Evolutionary conservation across 2,888 invertebrate genomes (phyloP).

Genomic region (Cylloceria caligata): DNA sequence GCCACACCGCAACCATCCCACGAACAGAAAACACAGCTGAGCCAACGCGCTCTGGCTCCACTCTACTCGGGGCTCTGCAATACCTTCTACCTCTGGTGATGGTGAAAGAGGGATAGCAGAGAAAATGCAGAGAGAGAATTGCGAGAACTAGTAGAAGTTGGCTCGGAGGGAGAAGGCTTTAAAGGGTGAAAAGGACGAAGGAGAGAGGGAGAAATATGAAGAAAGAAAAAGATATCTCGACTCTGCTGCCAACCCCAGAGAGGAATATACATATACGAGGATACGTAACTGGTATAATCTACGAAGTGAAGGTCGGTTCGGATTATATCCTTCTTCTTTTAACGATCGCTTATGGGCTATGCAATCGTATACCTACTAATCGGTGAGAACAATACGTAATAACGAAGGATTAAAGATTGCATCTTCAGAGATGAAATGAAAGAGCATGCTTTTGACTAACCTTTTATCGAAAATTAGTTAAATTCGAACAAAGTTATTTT

Average conservation of each 20-base stretch:
- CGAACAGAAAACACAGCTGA: conserved; percentile 84
- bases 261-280: conserved; percentile 57
- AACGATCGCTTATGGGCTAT: not conserved
- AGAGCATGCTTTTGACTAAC: conserved; percentile 5
- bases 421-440: not conserved
- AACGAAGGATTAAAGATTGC: not conserved
- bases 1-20: conserved; percentile 75
- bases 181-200: conserved; percentile 37
- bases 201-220: conserved; percentile 10
- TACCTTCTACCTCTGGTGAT: conserved; percentile 80
- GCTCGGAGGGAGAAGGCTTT: conserved; percentile 18
- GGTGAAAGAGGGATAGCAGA: conserved; percentile 65
- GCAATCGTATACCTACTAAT: conserved; percentile 6
- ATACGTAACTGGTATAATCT: conserved; percentile 70
- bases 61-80: conserved; percentile 73
- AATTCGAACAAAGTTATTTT: no score
- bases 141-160: conserved; percentile 41
- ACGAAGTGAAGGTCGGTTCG: conserved; percentile 61
- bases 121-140: conserved; percentile 56
- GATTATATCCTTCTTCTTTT: conserved; percentile 38
- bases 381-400: conserved; percentile 16
- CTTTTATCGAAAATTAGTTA: conserved; percentile 1
- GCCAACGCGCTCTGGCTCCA: conserved; percentile 77
- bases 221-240: conserved; percentile 54
- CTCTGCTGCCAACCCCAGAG: conserved; percentile 49